These are phyloP conservation scores for Erythrolamprus reginae DNA, from an alignment of 2,113 vertebrate species.

Conservation along the genomic window DNA sequence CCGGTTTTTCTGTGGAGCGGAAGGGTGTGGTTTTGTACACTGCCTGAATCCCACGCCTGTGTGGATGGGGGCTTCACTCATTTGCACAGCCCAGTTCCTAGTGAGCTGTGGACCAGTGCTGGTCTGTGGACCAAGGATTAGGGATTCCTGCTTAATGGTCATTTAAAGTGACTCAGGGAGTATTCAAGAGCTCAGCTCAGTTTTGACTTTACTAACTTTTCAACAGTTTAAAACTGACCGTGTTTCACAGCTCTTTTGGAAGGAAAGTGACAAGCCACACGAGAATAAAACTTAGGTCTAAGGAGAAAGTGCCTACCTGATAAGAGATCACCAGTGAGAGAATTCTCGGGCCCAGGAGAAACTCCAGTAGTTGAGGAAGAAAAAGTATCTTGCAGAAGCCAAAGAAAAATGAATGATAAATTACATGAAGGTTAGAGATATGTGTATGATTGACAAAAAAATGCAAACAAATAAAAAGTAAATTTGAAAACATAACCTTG, in stretches of 20 bases:
- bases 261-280: not conserved
- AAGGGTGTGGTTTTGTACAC: not conserved
- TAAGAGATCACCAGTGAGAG: conserved; percentile 88
- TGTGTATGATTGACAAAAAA: conserved; percentile 33
- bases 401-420: conserved; percentile 66
- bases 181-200: not conserved
- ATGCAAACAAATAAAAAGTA: conserved; percentile 49
- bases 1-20: accelerated
- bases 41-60: not conserved
- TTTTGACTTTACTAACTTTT: not conserved
- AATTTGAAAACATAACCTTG: conserved; percentile 27
- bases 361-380: conserved; percentile 90
- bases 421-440: conserved; percentile 49
- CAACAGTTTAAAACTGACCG: not conserved
- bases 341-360: conserved; percentile 91
- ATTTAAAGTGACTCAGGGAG: not conserved
- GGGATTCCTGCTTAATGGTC: not conserved
- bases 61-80: not conserved
- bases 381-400: conserved; percentile 86
- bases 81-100: not conserved
- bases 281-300: not conserved
- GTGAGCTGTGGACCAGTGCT: not conserved
- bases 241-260: not conserved
- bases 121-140: not conserved
- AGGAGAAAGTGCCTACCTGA: conserved; percentile 82